phyloP scores from a whole-genome alignment of 2,113 vertebrate genomes.

The Gracilinanus agilis region DNA sequence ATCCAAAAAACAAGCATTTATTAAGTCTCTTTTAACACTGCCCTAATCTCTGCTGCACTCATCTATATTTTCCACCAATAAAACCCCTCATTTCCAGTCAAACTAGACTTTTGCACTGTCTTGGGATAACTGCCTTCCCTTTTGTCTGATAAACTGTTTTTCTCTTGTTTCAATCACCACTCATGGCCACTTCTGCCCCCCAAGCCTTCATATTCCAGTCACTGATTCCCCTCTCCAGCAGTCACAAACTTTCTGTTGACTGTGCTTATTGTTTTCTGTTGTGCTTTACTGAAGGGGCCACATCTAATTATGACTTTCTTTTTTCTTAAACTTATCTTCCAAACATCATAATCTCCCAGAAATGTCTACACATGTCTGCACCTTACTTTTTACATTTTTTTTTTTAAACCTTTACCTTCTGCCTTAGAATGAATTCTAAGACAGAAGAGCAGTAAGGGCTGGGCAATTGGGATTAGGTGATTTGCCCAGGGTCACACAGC shows the following conservation, averaged over 20 bases:
- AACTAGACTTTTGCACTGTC: background rate
- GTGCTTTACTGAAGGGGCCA: background rate
- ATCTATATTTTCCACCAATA: background rate
- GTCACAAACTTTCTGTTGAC: background rate
- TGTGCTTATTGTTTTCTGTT: background rate
- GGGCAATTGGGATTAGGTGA: no score
- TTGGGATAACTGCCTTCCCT: background rate
- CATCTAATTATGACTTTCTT: no score
- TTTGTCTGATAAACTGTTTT: background rate
- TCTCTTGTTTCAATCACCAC: constrained; percentile 12
- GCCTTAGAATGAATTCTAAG: no score
- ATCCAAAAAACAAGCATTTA: background rate
- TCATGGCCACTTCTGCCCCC: background rate
- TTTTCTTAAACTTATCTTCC: no score
- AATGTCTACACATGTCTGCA: no score
- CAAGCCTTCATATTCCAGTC: background rate
- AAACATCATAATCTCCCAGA: no score
- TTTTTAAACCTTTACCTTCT: no score
- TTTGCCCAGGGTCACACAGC: no score
- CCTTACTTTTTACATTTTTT: no score
- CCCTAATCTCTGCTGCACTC: background rate
- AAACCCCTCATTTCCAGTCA: background rate
- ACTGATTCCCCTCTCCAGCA: no score
- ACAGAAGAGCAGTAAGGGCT: no score
- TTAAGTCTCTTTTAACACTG: constrained; percentile 15